phyloP scores from a whole-genome alignment of 2,888 invertebrate genomes.

The Celastrina argiolus region DNA sequence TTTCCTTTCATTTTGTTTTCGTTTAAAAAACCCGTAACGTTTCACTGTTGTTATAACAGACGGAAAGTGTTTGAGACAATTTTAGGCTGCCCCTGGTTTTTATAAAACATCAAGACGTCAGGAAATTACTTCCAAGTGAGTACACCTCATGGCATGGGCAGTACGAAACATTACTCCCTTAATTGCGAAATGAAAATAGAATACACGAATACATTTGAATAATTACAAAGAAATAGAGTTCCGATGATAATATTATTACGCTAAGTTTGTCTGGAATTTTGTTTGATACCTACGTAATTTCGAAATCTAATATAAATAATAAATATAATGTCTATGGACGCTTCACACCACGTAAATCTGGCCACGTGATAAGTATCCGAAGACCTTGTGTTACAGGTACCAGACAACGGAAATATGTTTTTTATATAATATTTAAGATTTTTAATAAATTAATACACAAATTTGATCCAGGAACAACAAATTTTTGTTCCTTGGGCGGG shows the following conservation, averaged over 20 bases:
- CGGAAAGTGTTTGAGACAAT: constrained; percentile 40
- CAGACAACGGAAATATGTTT: too few species aligned
- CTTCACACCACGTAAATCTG: too few species aligned
- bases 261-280: background rate
- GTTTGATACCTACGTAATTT: background rate
- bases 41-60: constrained; percentile 40
- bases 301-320: too few species aligned
- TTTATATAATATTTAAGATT: too few species aligned
- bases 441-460: too few species aligned
- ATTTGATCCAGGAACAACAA: too few species aligned
- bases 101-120: constrained; percentile 65
- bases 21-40: background rate
- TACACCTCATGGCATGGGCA: constrained; percentile 48
- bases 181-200: constrained; percentile 23
- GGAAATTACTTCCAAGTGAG: constrained; percentile 55
- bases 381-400: too few species aligned
- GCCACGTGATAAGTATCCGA: too few species aligned
- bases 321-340: too few species aligned
- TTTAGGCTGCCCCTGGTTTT: constrained; percentile 42
- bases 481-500: too few species aligned
- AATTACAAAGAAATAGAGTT: background rate
- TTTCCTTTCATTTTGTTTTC: constrained; percentile 35
- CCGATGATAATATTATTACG: background rate
- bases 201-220: constrained; percentile 27
- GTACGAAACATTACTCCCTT: constrained; percentile 58